Evolutionary conservation across 2,797 vertebrate genomes (phyloP).

Genomic region (Gallirallus australis): DNA sequence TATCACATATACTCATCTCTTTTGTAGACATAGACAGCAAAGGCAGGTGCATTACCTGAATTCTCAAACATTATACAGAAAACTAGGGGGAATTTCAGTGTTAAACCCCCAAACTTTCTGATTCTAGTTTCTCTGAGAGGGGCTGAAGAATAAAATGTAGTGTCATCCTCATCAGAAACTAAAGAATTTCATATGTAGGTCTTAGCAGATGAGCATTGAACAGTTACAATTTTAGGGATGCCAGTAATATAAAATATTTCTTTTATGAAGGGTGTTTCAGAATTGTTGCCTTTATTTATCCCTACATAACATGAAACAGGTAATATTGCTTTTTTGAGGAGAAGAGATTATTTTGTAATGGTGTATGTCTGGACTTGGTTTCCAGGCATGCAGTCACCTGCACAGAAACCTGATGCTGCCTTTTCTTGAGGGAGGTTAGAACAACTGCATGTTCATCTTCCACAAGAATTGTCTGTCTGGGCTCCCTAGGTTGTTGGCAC

Average conservation of each 20-base stretch:
- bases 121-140: not conserved
- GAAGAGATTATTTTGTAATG: not conserved
- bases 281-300: not conserved
- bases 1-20: not conserved
- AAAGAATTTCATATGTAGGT: not conserved
- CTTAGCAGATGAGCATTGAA: not conserved
- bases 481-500: not conserved
- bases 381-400: not conserved
- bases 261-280: not conserved
- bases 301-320: not conserved
- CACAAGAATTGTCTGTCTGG: not conserved
- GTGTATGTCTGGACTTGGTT: not conserved
- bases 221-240: not conserved
- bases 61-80: not conserved
- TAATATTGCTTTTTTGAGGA: not conserved
- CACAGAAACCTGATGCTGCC: not conserved
- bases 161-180: not conserved
- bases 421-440: not conserved
- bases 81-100: not conserved
- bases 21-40: not conserved
- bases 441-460: not conserved
- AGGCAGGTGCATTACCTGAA: not conserved
- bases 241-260: not conserved
- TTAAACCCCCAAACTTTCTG: not conserved
- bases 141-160: not conserved